Conservation (phyloP, 2,888 invertebrate genomes). For the Tuta absoluta region DNA sequence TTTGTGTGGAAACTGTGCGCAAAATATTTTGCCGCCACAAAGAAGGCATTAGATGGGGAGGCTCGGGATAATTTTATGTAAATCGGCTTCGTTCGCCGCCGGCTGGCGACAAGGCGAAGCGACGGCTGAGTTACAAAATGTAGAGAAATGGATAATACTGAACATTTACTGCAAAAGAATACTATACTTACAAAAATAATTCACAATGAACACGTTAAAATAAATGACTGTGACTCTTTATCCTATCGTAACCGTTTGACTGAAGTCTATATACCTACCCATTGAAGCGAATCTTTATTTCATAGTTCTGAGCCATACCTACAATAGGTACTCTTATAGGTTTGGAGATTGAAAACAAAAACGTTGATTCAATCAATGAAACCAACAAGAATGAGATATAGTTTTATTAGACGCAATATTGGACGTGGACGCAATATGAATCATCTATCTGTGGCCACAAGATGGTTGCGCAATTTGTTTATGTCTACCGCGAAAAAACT, state of each 20-base stretch:
- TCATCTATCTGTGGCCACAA: not conserved
- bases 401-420: too few species aligned
- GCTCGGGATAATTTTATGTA: conserved; percentile 62
- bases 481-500: conserved; percentile 59
- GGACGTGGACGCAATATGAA: conserved; percentile 7
- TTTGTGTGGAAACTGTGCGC: conserved; percentile 78
- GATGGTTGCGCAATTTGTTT: conserved; percentile 64
- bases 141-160: conserved; percentile 3
- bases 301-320: too few species aligned
- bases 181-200: not conserved
- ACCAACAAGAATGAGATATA: too few species aligned
- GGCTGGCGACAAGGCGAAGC: conserved; percentile 35
- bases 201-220: too few species aligned
- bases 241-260: too few species aligned
- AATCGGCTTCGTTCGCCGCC: conserved; percentile 50
- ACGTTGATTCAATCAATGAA: too few species aligned
- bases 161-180: not conserved
- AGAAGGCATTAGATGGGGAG: conserved; percentile 64
- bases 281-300: too few species aligned
- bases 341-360: too few species aligned
- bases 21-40: conserved; percentile 80
- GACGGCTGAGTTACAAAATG: conserved; percentile 49
- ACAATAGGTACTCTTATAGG: too few species aligned
- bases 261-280: too few species aligned
- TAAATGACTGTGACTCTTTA: too few species aligned